A percentile compares a stretch with the other conserved stretches of the same genome.
Conservation (phyloP, 2,888 invertebrate species). For the Dynastes grantii region DNA sequence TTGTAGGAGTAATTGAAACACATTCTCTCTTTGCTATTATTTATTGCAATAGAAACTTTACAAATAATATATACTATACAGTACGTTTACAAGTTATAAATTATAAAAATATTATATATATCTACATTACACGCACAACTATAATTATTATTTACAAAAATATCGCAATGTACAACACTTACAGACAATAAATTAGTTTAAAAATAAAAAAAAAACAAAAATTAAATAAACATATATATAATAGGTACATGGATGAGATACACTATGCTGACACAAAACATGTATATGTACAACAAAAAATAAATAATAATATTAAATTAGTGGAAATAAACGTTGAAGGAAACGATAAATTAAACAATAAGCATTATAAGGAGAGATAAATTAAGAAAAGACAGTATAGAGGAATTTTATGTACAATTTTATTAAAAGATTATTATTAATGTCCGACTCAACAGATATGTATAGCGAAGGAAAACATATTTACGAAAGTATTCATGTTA, state of each 20-base stretch:
- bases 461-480: slow-evolving; percentile 2
- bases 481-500: slow-evolving; percentile 9
- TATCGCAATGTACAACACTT: slow-evolving; percentile 52
- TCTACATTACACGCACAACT: slow-evolving; percentile 36
- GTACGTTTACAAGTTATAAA: slow-evolving; percentile 49
- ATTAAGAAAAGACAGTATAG: not conserved
- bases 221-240: slow-evolving; percentile 41
- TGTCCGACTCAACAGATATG: not conserved
- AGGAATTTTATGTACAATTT: slow-evolving; percentile 31
- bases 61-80: slow-evolving; percentile 50
- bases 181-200: slow-evolving; percentile 52
- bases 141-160: slow-evolving; percentile 51
- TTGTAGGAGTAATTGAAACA: no score
- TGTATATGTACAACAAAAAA: slow-evolving; percentile 50
- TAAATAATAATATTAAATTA: slow-evolving; percentile 48
- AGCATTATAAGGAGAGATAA: not conserved
- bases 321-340: slow-evolving; percentile 3
- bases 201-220: slow-evolving; percentile 38
- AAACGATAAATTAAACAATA: slow-evolving; percentile 30
- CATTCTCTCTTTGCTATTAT: not conserved
- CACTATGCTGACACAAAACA: slow-evolving; percentile 47
- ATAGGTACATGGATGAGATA: slow-evolving; percentile 50
- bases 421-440: not conserved
- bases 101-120: slow-evolving; percentile 49
- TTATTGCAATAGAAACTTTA: slow-evolving; percentile 47